Percentiles rank a stretch among this genome's conserved stretches.
phyloP scores from a whole-genome alignment of 1,140 invertebrate genomes.

The Cataglyphis hispanica region DNA sequence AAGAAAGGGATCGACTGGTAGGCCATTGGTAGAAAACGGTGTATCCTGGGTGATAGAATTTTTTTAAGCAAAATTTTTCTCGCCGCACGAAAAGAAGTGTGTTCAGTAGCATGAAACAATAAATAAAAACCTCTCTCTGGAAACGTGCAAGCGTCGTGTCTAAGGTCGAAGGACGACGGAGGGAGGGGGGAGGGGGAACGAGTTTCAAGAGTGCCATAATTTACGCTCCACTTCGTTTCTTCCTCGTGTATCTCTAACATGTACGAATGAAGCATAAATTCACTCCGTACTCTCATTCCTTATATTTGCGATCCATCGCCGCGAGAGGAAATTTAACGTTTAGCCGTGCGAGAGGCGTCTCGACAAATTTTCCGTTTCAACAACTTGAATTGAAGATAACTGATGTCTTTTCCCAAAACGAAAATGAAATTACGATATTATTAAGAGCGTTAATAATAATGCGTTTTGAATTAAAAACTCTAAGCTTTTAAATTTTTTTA shows the following conservation, averaged over 20 bases:
- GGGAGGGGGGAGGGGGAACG: slow-evolving; percentile 44
- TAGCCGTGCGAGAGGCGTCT: slow-evolving; percentile 50
- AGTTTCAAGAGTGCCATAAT: slow-evolving; percentile 73
- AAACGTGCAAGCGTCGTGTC: slow-evolving; percentile 17
- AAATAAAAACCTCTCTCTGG: slow-evolving; percentile 44
- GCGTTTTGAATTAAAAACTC: not conserved
- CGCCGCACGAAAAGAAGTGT: not conserved
- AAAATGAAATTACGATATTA: not conserved
- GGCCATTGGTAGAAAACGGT: not conserved
- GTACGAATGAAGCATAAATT: slow-evolving; percentile 81
- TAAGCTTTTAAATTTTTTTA: not conserved
- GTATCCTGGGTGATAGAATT: not conserved
- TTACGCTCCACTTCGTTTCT: slow-evolving; percentile 83
- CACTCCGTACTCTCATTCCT: slow-evolving; percentile 1
- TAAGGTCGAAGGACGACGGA: not conserved
- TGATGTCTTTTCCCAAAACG: not conserved
- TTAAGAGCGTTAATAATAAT: no score
- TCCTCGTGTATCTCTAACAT: slow-evolving; percentile 75
- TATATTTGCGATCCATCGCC: slow-evolving; percentile 39
- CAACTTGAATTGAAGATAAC: slow-evolving; percentile 51
- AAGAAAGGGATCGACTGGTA: no score
- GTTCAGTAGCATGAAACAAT: slow-evolving; percentile 39
- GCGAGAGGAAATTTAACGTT: slow-evolving; percentile 54
- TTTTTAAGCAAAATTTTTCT: slow-evolving; percentile 34
- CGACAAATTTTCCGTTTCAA: slow-evolving; percentile 73